These are phyloP conservation scores for Chascanopsetta lugubris DNA, from an alignment of 2,113 vertebrate genomes.

Conservation along the genomic window DNA sequence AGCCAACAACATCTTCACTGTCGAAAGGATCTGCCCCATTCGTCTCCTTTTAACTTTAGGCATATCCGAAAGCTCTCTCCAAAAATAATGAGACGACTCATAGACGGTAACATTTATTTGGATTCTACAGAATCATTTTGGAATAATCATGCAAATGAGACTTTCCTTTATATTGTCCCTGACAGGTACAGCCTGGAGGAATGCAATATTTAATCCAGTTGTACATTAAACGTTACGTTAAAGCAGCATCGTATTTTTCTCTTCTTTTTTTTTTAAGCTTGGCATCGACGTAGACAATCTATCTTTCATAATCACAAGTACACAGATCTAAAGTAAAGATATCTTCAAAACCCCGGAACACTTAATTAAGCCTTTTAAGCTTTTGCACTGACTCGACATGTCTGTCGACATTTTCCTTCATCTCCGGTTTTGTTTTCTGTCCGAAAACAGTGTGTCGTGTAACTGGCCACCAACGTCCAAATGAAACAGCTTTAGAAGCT, in stretches of 20 bases:
- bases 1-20: not conserved
- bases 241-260: constrained; percentile 35
- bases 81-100: constrained; percentile 37
- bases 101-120: constrained; percentile 43
- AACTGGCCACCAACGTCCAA: constrained; percentile 15
- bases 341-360: constrained; percentile 20
- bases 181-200: constrained; percentile 29
- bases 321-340: constrained; percentile 31
- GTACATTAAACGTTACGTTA: constrained; percentile 3
- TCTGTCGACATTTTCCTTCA: constrained; percentile 13
- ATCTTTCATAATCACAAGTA: constrained; percentile 20
- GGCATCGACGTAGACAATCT: constrained; percentile 18
- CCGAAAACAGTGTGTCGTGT: constrained; percentile 18
- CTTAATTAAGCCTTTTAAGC: not conserved
- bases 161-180: constrained; percentile 20
- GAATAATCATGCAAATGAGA: constrained; percentile 50
- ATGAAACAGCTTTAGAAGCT: constrained; percentile 23
- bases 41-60: not conserved
- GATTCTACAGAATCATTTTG: constrained; percentile 52
- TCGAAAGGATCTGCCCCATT: not conserved
- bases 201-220: constrained; percentile 35
- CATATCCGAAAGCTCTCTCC: not conserved
- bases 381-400: not conserved
- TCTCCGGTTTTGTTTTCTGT: constrained; percentile 17
- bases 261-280: constrained; percentile 16